Evolutionary conservation across 2,888 invertebrate species (phyloP).

Genomic region (Zeuzera pyrina): DNA sequence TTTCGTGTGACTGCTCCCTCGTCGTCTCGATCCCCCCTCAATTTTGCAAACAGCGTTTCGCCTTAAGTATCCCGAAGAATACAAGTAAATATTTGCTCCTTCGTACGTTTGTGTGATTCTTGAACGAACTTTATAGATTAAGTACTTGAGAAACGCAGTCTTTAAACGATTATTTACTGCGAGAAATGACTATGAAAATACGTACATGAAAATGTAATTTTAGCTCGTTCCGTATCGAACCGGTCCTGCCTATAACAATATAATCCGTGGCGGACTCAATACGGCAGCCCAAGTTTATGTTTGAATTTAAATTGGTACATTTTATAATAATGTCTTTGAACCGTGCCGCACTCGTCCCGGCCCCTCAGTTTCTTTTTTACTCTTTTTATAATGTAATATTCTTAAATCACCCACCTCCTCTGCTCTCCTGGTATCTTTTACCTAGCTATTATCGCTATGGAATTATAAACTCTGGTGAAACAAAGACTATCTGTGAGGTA

Average conservation of each 20-base stretch:
- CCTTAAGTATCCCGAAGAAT: no score
- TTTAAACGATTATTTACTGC: no score
- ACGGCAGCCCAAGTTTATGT: conserved; percentile 41
- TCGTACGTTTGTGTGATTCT: no score
- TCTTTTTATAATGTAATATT: conserved; percentile 68
- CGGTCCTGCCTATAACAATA: conserved; percentile 6
- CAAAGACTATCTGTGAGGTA: no score
- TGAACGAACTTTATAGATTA: no score
- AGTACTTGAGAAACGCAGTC: no score
- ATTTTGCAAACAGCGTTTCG: no score
- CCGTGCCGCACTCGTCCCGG: conserved; percentile 36
- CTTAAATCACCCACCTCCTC: conserved; percentile 55
- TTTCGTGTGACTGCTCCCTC: no score
- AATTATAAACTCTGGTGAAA: conserved; percentile 23
- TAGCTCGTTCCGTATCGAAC: conserved; percentile 1
- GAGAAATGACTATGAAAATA: no score
- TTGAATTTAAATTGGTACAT: conserved; percentile 65
- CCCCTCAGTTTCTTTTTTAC: conserved; percentile 41
- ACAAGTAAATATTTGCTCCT: no score
- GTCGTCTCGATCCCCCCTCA: no score
- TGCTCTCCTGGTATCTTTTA: conserved; percentile 34
- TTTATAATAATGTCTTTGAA: conserved; percentile 58
- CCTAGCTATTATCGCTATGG: conserved; percentile 27
- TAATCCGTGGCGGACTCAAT: conserved; percentile 27
- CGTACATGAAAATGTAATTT: conserved; percentile 1